Evolutionary conservation across 1,140 invertebrate species (phyloP), one percentile per base, ranked within the genome.

Genomic region (Drosophila suzukii): DNA sequence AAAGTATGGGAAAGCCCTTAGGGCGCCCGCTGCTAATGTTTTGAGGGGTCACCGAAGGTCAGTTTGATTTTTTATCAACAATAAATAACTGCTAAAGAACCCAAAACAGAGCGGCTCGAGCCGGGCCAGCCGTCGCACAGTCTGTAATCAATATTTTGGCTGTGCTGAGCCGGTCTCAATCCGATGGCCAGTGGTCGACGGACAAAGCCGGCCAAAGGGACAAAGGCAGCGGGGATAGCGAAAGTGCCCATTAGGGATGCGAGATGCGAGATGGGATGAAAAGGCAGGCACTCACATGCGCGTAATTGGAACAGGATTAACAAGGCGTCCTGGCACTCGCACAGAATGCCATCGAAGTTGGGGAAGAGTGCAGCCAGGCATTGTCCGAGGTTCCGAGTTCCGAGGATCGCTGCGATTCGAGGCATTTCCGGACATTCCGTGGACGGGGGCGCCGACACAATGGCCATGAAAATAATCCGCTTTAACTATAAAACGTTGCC

Each of bases 221-320:
- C 61, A 67, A 67, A 67, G 36, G 61, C 24, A n/a, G 27, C 34
- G 47, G 15, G 36, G 73, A 89, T 79, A 84, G 70, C 65, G 77
- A 89, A 89, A 89, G 84, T 89, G 81, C 81, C 85, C 84, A 89
- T 88, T 83, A 88, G 84, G 82, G 75, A 71, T 71, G 67, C 50
- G 34, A 44, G 34, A 44, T 17, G 56, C 50, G 34, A 44, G 34
- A 44, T 17, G 56, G 47, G 47, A 67, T 34, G 44, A 38, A 39
- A 78, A 67, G 62, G 67, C 70, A 82, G 44, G 51, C 82, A 88
- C 83, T 86, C 84, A 88, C 75, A 86, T 76, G 76, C 62, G 72
- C 84, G 84, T 89, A 89, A 89, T 89, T 89, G 84, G 77, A 84
- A 80, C 84, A 81, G 84, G 84, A 89, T 89, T 89, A 89, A 84